phyloP scores from a whole-genome alignment of 2,797 vertebrate species.

The Sciurus carolinensis region DNA sequence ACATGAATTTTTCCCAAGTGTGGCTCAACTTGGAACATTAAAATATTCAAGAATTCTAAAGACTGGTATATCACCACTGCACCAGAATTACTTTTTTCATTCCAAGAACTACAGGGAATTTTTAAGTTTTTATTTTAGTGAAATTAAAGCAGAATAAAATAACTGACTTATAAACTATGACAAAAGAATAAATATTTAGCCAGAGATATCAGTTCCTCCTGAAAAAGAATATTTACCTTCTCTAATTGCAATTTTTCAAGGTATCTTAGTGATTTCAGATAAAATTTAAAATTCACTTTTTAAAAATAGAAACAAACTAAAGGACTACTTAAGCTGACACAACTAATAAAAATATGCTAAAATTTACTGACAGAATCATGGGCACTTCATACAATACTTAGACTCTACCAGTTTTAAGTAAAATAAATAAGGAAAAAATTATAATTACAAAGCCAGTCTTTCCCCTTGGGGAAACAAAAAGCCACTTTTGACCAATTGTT shows the following conservation, averaged over 20 bases:
- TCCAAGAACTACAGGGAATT: conserved; percentile 1
- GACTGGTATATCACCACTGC: conserved; percentile 55
- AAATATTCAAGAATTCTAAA: conserved; percentile 74
- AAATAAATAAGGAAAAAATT: conserved; percentile 91
- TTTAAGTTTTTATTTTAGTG: conserved; percentile 55
- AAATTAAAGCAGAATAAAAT: conserved; percentile 75
- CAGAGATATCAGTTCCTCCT: conserved; percentile 87
- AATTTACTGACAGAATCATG: conserved; percentile 85
- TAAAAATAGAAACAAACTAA: conserved; percentile 80
- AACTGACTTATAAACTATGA: conserved; percentile 79
- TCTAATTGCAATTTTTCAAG: conserved; percentile 66
- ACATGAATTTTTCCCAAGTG: conserved; percentile 61
- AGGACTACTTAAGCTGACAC: conserved; percentile 74
- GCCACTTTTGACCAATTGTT: conserved; percentile 89
- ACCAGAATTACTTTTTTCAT: conserved; percentile 72
- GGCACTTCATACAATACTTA: conserved; percentile 87
- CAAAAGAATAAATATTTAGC: conserved; percentile 77
- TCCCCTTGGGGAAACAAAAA: conserved; percentile 90
- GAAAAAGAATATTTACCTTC: conserved; percentile 82
- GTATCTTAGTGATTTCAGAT: conserved; percentile 73
- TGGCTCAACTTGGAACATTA: conserved; percentile 57
- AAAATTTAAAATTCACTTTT: conserved; percentile 82
- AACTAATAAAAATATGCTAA: conserved; percentile 85
- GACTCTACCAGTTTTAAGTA: conserved; percentile 88
- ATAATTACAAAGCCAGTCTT: conserved; percentile 89